Evolutionary conservation across 1,140 invertebrate species (phyloP).

Genomic region (Teleopsis dalmanni): DNA sequence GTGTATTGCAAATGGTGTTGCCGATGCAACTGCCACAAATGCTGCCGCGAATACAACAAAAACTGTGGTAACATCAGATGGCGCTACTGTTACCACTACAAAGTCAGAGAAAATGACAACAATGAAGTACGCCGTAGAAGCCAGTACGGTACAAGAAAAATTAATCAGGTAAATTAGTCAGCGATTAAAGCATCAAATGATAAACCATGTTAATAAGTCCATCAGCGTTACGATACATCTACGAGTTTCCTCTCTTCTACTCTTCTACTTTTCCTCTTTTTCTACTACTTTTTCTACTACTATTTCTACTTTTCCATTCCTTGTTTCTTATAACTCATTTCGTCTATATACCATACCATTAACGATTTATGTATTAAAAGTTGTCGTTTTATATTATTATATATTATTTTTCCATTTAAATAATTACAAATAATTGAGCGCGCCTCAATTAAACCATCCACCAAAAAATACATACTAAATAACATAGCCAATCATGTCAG

Average conservation of each 20-base stretch:
- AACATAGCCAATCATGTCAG: not conserved
- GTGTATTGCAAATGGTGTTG: constrained; percentile 19
- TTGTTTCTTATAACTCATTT: too few species aligned
- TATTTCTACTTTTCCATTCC: too few species aligned
- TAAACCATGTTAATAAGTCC: not conserved
- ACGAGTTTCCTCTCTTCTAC: too few species aligned
- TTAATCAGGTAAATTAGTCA: constrained; percentile 29
- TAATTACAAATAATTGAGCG: too few species aligned
- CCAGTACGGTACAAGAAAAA: constrained; percentile 37
- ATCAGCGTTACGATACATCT: not conserved
- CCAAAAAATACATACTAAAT: constrained; percentile 11
- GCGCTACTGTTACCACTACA: constrained; percentile 24
- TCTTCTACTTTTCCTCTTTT: too few species aligned
- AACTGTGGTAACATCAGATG: constrained; percentile 24
- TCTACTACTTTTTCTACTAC: too few species aligned
- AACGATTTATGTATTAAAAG: too few species aligned
- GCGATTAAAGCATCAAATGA: too few species aligned
- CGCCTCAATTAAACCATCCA: constrained; percentile 30
- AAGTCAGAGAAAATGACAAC: constrained; percentile 19
- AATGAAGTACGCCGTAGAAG: constrained; percentile 37
- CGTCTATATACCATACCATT: too few species aligned
- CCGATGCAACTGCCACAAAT: constrained; percentile 25
- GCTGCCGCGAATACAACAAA: constrained; percentile 17
- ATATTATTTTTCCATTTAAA: not conserved
- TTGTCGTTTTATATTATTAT: too few species aligned